Evolutionary conservation across 2,113 vertebrate species (phyloP).

Genomic region (Cinclus cinclus): DNA sequence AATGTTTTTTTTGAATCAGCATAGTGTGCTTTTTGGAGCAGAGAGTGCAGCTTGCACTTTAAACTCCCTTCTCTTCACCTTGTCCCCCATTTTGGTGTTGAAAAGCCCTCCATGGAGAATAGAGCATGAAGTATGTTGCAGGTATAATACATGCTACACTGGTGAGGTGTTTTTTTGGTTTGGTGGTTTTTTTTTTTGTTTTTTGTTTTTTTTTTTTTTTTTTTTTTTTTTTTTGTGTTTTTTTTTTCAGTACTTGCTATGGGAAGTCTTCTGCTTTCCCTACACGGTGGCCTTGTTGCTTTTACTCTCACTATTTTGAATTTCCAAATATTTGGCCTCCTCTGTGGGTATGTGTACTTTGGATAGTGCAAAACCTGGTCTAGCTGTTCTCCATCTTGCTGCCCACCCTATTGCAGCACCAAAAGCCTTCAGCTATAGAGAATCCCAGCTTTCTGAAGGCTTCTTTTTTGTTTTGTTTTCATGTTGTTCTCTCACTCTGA

Average conservation of each 20-base stretch:
- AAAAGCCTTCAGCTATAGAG: not conserved
- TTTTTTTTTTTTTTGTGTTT: no score
- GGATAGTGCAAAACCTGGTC: not conserved
- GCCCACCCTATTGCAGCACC: not conserved
- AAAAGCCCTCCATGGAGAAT: not conserved
- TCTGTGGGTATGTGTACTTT: not conserved
- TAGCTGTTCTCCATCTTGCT: not conserved
- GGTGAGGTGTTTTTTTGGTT: no score
- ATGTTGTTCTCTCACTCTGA: not conserved
- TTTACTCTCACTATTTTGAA: not conserved
- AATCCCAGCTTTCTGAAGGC: not conserved
- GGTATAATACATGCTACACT: not conserved
- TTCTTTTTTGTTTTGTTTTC: not conserved
- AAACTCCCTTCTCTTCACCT: slow-evolving; percentile 28
- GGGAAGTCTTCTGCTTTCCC: not conserved
- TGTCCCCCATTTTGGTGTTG: slow-evolving; percentile 14
- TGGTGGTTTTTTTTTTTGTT: no score
- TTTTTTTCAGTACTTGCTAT: not conserved
- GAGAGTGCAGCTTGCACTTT: slow-evolving; percentile 62
- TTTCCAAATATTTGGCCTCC: not conserved
- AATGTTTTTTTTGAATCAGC: slow-evolving; percentile 78
- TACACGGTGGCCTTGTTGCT: not conserved
- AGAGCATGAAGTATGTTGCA: not conserved
- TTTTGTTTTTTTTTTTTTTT: no score
- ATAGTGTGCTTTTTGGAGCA: slow-evolving; percentile 76